Evolutionary conservation across 2,113 vertebrate genomes (phyloP).

Genomic region (Eidolon helvum): DNA sequence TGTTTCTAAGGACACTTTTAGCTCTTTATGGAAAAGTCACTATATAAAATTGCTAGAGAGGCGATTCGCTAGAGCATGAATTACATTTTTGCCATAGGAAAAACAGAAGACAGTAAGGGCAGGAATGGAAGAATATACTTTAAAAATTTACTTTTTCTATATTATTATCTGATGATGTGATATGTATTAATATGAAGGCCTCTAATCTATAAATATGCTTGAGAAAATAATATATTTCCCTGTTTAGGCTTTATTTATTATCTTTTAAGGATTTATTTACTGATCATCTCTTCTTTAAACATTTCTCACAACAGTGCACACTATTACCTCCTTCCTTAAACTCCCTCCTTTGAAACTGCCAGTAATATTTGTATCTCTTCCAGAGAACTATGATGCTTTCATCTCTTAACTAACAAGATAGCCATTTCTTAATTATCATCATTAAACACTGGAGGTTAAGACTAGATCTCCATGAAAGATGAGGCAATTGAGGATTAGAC

Average conservation of each 20-base stretch:
- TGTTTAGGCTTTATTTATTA: not conserved
- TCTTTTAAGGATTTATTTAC: not conserved
- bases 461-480: not conserved
- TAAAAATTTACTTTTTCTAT: not conserved
- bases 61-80: not conserved
- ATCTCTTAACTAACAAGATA: not conserved
- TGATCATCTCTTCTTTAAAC: not conserved
- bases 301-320: not conserved
- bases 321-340: not conserved
- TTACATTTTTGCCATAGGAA: not conserved
- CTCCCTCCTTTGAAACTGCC: not conserved
- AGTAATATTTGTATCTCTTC: not conserved
- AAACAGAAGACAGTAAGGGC: not conserved
- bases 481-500: not conserved
- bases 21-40: not conserved
- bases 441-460: not conserved
- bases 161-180: not conserved
- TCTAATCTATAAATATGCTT: not conserved
- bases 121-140: not conserved
- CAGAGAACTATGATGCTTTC: not conserved
- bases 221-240: not conserved
- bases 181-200: not conserved
- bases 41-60: not conserved
- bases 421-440: not conserved
- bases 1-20: slow-evolving; percentile 4